Conservation (phyloP, 2,113 vertebrate genomes). For the Megaleporinus macrocephalus region DNA sequence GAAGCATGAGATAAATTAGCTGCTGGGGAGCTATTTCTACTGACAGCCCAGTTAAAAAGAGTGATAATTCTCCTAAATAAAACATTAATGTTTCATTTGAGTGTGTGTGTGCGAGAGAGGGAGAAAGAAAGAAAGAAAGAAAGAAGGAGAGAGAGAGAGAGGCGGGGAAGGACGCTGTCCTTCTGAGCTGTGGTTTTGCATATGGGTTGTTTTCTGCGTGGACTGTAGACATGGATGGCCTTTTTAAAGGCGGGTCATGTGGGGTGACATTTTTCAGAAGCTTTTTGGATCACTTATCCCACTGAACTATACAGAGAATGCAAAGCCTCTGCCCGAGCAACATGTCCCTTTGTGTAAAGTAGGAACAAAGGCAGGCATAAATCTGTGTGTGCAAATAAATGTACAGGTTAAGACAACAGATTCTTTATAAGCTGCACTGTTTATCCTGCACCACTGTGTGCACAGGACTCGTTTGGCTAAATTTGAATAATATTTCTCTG, state of each 20-base stretch:
- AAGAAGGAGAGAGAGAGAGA: background rate
- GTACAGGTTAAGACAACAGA: conserved; percentile 23
- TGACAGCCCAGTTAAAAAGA: conserved; percentile 48
- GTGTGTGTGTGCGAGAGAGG: background rate
- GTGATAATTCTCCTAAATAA: conserved; percentile 62
- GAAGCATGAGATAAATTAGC: conserved; percentile 13
- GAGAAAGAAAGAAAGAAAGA: background rate
- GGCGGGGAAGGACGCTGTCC: background rate
- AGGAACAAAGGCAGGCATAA: conserved; percentile 30
- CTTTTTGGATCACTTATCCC: conserved; percentile 7
- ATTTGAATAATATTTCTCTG: too few species aligned
- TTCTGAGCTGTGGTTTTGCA: conserved; percentile 59
- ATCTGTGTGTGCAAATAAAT: conserved; percentile 19
- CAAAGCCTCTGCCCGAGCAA: background rate
- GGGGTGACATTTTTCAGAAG: conserved; percentile 60
- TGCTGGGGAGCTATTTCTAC: conserved; percentile 32
- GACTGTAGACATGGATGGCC: conserved; percentile 48
- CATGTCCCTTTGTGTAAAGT: conserved; percentile 30
- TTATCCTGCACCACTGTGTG: background rate
- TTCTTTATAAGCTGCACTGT: background rate
- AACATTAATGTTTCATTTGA: conserved; percentile 52
- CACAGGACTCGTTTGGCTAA: background rate
- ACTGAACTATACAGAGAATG: conserved; percentile 28
- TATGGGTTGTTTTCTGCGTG: conserved; percentile 60
- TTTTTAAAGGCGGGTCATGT: conserved; percentile 62